These are phyloP conservation scores for Tromatobia lineatoria DNA, from an alignment of 2,888 invertebrate genomes.

Conservation along the genomic window DNA sequence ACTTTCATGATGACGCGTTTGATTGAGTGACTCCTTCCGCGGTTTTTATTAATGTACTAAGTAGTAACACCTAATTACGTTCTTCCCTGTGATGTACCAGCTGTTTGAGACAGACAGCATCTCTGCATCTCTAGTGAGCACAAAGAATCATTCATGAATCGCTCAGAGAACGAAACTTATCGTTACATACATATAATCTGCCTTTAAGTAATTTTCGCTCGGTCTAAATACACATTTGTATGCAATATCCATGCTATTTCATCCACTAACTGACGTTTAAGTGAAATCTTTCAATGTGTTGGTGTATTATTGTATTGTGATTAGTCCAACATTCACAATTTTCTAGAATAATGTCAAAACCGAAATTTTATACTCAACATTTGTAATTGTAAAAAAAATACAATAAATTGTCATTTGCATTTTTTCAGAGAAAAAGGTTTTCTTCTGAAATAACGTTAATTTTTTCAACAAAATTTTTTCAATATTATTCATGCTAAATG, in stretches of 20 bases:
- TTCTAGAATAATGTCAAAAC: too few relatives aligned
- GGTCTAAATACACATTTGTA: constrained; percentile 16
- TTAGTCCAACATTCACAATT: too few relatives aligned
- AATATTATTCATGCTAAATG: too few relatives aligned
- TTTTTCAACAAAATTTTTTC: too few relatives aligned
- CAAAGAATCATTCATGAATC: constrained; percentile 65
- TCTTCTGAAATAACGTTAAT: too few relatives aligned
- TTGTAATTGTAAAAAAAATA: too few relatives aligned
- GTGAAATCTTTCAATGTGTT: constrained; percentile 20
- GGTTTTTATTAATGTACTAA: constrained; percentile 49
- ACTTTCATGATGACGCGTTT: constrained; percentile 32
- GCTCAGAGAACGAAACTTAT: neutral
- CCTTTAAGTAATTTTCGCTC: constrained; percentile 14
- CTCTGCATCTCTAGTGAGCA: constrained; percentile 32
- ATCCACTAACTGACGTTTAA: constrained; percentile 39
- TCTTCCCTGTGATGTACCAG: constrained; percentile 28
- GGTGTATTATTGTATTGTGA: neutral
- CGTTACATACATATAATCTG: constrained; percentile 14
- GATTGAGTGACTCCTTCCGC: constrained; percentile 56
- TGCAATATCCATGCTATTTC: neutral
- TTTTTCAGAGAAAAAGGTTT: too few relatives aligned
- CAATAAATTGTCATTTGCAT: too few relatives aligned
- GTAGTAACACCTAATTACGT: constrained; percentile 51
- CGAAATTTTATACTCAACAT: too few relatives aligned
- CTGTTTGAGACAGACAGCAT: constrained; percentile 36